Evolutionary conservation across 1,140 invertebrate species (phyloP).

Genomic region (Drosophila triauraria): DNA sequence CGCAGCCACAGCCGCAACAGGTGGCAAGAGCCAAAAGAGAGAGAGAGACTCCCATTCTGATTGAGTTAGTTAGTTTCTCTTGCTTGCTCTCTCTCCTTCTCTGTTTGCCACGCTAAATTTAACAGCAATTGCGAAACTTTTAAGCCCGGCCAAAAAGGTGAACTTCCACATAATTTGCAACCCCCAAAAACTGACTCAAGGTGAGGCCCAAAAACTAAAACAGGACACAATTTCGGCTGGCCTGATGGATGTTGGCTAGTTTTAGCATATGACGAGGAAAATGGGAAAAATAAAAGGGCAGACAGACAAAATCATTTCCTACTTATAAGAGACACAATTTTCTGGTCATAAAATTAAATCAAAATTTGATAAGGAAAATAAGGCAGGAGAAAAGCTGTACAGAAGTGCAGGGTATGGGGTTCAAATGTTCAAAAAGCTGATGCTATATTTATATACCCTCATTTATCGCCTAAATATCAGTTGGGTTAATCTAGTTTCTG

Average conservation of each 20-base stretch:
- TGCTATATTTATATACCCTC: constrained; percentile 20
- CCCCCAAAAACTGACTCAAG: constrained; percentile 22
- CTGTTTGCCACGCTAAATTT: constrained; percentile 70
- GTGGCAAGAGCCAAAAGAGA: constrained; percentile 44
- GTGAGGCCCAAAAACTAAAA: constrained; percentile 15
- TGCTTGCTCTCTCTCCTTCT: constrained; percentile 17
- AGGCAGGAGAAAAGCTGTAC: not conserved
- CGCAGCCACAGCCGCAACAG: constrained; percentile 55
- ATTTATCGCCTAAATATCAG: constrained; percentile 8
- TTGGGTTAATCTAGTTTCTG: constrained; percentile 22
- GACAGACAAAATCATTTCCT: constrained; percentile 49
- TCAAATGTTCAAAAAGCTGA: not conserved
- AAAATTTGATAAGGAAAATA: constrained; percentile 36
- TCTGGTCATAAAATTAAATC: constrained; percentile 54
- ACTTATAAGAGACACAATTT: constrained; percentile 44
- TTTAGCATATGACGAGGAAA: constrained; percentile 30
- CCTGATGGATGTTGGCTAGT: not conserved
- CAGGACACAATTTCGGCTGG: constrained; percentile 17
- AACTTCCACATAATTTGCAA: constrained; percentile 72
- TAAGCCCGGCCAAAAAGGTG: constrained; percentile 12
- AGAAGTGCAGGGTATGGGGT: not conserved
- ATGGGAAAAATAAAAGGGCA: not conserved
- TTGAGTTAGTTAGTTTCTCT: constrained; percentile 71
- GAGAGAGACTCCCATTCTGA: constrained; percentile 39
- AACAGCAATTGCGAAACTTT: constrained; percentile 82